phyloP scores from a whole-genome alignment of 2,113 vertebrate genomes.

The Stegastes partitus region DNA sequence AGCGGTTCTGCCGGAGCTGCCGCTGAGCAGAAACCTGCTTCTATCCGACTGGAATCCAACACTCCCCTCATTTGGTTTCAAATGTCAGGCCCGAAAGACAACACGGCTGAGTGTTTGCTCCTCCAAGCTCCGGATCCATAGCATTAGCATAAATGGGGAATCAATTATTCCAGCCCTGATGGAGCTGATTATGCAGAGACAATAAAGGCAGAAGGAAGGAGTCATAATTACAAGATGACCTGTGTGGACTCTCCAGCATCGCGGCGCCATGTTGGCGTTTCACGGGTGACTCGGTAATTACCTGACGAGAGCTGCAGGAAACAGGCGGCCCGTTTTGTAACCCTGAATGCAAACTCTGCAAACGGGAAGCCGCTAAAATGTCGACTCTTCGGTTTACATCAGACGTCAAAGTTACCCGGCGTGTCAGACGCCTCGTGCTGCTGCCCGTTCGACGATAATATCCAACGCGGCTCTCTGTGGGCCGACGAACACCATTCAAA shows the following conservation, averaged over 20 bases:
- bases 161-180: constrained; percentile 78
- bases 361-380: constrained; percentile 47
- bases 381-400: constrained; percentile 61
- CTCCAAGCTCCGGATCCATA: constrained; percentile 73
- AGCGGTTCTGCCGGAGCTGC: constrained; percentile 38
- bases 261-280: constrained; percentile 70
- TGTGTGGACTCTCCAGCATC: constrained; percentile 55
- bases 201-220: constrained; percentile 73
- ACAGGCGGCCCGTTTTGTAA: constrained; percentile 33
- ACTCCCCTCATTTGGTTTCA: constrained; percentile 71
- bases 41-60: constrained; percentile 70
- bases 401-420: constrained; percentile 38
- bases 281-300: constrained; percentile 66
- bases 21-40: constrained; percentile 59
- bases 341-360: constrained; percentile 28
- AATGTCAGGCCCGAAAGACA: constrained; percentile 79
- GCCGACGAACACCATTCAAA: constrained; percentile 69
- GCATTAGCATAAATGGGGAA: constrained; percentile 83
- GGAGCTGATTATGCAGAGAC: constrained; percentile 79
- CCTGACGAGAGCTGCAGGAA: constrained; percentile 58
- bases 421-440: constrained; percentile 40
- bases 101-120: constrained; percentile 79
- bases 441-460: constrained; percentile 70
- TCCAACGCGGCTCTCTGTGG: constrained; percentile 42
- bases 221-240: constrained; percentile 80